Evolutionary conservation across 2,113 vertebrate species (phyloP), one percentile per base, ranked within the genome.

Genomic region (Syrmaticus mikado): DNA sequence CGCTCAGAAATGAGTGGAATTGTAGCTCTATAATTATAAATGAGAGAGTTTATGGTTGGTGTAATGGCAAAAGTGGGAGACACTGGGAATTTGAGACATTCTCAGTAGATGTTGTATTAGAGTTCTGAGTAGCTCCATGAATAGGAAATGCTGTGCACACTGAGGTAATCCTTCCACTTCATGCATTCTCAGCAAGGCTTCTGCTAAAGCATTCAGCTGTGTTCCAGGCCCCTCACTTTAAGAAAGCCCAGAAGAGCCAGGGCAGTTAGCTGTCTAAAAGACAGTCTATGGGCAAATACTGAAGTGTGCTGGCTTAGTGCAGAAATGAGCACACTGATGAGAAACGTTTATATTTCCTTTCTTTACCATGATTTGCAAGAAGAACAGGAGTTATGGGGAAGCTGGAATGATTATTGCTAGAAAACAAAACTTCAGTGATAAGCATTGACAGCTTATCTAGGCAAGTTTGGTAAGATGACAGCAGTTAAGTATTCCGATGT

Each of bases 91-190:
- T 16, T 5, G 3, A 77, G 64, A 55, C 21, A 50, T 53, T 48
- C 79, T 66, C 13, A 19, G 43, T 61, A 65, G 41, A 67, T 58
- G 11, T 58, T 40, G 43, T 43, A 18, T 57, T 75, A 13, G 25
- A 52, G 67, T 14, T 52, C 22, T 20, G 65, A 61, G 34, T 6
- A 67, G 10, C 45, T 77, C 65, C 48, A 7, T 22, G 55, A 57
- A 32, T 13, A 50, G n/a, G 16, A 74, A 52, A 34, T 22, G 57
- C 0, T 5, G 48, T 27, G 50, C 9, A 19, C 0, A 0, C 60
- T 27, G 82, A 50, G 41, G 60, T 34, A 25, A 43, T 73, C 34
- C 60, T 85, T 66, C 38, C 58, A 24, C 22, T 6, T 46, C 13
- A 24, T 0, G 0, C 34, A 62, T 22, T 19, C 52, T 67, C 1